A percentile compares a stretch with the other conserved stretches of the same genome.
These are phyloP conservation scores for Lepus townsendii DNA, from an alignment of 2,797 vertebrate species.

Conservation along the genomic window DNA sequence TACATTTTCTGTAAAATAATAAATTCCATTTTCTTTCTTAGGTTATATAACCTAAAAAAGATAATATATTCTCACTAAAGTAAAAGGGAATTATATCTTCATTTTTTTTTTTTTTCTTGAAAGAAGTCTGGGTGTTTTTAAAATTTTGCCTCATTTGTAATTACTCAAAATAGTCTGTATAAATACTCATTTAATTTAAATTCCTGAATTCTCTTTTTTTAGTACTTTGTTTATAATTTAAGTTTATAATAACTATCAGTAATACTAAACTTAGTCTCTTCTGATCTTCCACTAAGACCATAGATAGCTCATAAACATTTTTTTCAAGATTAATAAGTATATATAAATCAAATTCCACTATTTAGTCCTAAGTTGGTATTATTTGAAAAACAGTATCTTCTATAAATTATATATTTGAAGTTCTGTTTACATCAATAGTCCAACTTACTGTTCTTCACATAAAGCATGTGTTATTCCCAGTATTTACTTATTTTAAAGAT, in stretches of 20 bases:
- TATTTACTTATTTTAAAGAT: background rate
- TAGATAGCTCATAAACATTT: background rate
- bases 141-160: constrained; percentile 45
- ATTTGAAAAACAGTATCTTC: constrained; percentile 12
- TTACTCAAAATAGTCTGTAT: constrained; percentile 11
- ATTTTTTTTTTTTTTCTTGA: background rate
- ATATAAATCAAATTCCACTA: constrained; percentile 12
- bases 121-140: background rate
- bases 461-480: background rate
- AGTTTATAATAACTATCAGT: background rate
- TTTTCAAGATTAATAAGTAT: constrained; percentile 21
- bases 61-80: constrained; percentile 3
- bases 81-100: background rate
- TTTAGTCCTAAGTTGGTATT: background rate
- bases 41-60: background rate
- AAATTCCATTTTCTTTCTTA: background rate
- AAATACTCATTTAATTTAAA: constrained; percentile 44
- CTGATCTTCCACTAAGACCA: background rate
- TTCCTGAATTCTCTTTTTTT: constrained; percentile 48
- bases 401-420: background rate
- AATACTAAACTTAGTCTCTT: constrained; percentile 5
- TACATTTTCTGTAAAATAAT: constrained; percentile 55
- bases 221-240: constrained; percentile 33
- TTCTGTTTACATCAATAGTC: background rate
- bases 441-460: background rate